Base-by-base conservation (phyloP, 2,113 vertebrate species). In the Carollia perspicillata region DNA sequence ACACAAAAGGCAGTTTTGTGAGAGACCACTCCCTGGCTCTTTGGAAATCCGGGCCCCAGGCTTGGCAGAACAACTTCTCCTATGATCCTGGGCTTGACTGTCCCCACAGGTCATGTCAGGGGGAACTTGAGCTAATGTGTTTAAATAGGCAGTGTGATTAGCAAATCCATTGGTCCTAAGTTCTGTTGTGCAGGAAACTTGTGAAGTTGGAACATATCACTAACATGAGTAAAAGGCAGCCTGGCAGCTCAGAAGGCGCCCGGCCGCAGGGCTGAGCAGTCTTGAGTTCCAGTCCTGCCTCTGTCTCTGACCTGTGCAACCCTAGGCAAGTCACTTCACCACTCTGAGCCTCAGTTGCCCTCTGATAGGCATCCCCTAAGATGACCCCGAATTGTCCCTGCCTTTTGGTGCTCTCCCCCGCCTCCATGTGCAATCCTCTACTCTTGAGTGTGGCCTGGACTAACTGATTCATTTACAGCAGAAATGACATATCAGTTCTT, bases 131-230 rank as follows among this genome's bases (percentile, higher is more conserved):
- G 84, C 88, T 92, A 95, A 95, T 92, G 75, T 92, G 71, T 95
- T 94, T 83, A 92, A 97, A 95, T 92, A 97, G 94, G 85, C 95
- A 92, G 87, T 44, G 5, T 58, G 84, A 84, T 94, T 93, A 95
- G 90, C 93, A 72, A 71, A 90, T 78, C 87, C 88, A 88, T 89
- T 96, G 81, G 81, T 74, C 92, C 87, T 51, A 84, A 94, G 94
- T 94, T 92, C 75, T 33, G 51, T 47, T 68, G 60, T 84, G 87
- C 71, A 37, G 66, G 65, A 95, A 91, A 88, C 81, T 95, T 88
- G 92, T 85, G 95, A 96, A 90, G 89, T 69, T 8, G 0, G 89
- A 86, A 77, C 78, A 42, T 63, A 60, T 86, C 94, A 93, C 89
- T 90, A 87, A 86, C 69, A 69, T 77, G 66, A 87, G 68, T 40